A percentile compares a stretch with the other conserved stretches of the same genome.
phyloP scores from a whole-genome alignment of 2,888 invertebrate species.

The Cepaea hortensis region DNA sequence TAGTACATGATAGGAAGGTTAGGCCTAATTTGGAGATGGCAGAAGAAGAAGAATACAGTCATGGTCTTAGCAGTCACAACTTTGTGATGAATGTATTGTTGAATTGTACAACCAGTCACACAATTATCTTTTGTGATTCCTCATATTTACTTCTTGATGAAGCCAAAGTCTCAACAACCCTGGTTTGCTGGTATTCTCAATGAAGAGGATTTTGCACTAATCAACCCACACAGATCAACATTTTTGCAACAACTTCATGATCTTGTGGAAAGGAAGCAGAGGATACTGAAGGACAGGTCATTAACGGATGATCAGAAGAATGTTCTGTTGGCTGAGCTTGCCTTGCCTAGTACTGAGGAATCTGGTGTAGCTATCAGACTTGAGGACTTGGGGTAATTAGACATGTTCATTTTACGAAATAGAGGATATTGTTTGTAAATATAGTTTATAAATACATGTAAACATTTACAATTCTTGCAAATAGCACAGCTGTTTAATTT shows the following conservation, averaged over 20 bases:
- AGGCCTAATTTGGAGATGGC: no score
- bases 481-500: no score
- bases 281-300: slow-evolving; percentile 67
- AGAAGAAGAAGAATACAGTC: no score
- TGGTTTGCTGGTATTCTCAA: slow-evolving; percentile 86
- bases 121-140: neutral
- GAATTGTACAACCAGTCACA: neutral
- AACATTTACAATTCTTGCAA: no score
- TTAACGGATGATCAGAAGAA: slow-evolving; percentile 79
- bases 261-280: slow-evolving; percentile 69
- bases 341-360: slow-evolving; percentile 71
- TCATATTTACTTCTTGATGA: neutral
- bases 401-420: no score
- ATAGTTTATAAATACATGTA: no score
- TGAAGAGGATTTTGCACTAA: slow-evolving; percentile 85
- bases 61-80: no score
- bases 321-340: slow-evolving; percentile 77
- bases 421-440: no score
- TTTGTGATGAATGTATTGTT: neutral
- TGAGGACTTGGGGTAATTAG: slow-evolving; percentile 84
- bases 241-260: slow-evolving; percentile 77
- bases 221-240: slow-evolving; percentile 86
- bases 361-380: slow-evolving; percentile 77
- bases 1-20: no score
- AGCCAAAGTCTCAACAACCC: slow-evolving; percentile 54